phyloP scores from a whole-genome alignment of 2,113 vertebrate species.

The Pseudopipra pipra region DNA sequence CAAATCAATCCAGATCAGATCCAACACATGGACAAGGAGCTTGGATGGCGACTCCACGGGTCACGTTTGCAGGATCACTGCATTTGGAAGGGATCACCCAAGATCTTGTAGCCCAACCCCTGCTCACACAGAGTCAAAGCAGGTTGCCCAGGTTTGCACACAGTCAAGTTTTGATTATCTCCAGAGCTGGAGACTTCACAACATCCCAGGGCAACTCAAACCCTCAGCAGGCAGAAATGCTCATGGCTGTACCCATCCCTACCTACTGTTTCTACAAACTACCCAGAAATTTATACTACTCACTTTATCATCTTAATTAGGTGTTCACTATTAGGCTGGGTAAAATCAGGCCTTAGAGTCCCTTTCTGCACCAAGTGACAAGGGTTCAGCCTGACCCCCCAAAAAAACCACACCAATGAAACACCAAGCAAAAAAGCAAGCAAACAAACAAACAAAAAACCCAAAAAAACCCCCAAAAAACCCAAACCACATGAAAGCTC shows the following conservation, averaged over 20 bases:
- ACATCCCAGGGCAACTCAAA: neutral
- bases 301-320: neutral
- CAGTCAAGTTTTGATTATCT: neutral
- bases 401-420: neutral
- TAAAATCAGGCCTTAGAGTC: neutral
- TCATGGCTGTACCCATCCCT: neutral
- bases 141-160: neutral
- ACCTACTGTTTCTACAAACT: neutral
- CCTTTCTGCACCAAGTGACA: neutral
- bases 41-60: neutral
- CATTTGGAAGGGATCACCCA: neutral
- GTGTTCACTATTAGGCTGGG: neutral
- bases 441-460: neutral
- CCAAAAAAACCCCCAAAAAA: neutral
- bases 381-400: neutral
- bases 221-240: neutral
- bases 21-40: neutral
- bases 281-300: neutral
- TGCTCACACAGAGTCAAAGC: rapidly evolving
- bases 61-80: neutral
- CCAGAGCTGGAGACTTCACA: neutral
- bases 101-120: neutral
- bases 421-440: neutral
- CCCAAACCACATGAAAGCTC: neutral
- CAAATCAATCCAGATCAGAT: neutral